Percentiles rank a stretch among this genome's conserved stretches.
Evolutionary conservation across 2,888 invertebrate species (phyloP).

Genomic region (Dilophus febrilis): DNA sequence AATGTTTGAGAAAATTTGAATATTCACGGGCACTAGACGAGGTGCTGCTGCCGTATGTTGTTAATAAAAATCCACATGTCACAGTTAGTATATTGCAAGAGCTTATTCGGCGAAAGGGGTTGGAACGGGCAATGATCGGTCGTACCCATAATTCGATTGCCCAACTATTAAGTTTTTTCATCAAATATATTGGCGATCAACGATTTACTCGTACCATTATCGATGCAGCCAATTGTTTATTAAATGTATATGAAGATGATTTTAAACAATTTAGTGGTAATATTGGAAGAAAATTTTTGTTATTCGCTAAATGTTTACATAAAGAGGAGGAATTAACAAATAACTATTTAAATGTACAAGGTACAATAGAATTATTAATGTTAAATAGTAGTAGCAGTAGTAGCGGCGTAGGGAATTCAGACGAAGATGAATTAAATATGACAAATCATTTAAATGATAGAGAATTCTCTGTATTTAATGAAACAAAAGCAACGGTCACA

Average conservation of each 20-base stretch:
- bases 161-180: constrained; percentile 57
- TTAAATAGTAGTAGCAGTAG: constrained; percentile 42
- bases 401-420: constrained; percentile 25
- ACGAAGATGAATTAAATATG: too few relatives aligned
- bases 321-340: constrained; percentile 51
- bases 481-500: too few relatives aligned
- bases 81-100: constrained; percentile 73
- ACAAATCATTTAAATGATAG: too few relatives aligned
- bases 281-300: constrained; percentile 40
- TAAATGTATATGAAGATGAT: constrained; percentile 55
- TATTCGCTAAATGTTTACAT: constrained; percentile 41
- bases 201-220: constrained; percentile 57
- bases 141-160: constrained; percentile 48
- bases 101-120: constrained; percentile 62
- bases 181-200: constrained; percentile 50
- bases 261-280: constrained; percentile 44
- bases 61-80: constrained; percentile 51
- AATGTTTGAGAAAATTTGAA: constrained; percentile 58
- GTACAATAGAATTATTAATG: constrained; percentile 47
- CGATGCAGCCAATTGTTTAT: constrained; percentile 53
- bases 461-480: too few relatives aligned
- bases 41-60: constrained; percentile 43
- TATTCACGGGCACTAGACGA: constrained; percentile 62
- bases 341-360: constrained; percentile 47
- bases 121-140: constrained; percentile 57